Evolutionary conservation across 1,140 invertebrate species (phyloP), one percentile per base, ranked within the genome.

Genomic region (Lepidurus arcticus): DNA sequence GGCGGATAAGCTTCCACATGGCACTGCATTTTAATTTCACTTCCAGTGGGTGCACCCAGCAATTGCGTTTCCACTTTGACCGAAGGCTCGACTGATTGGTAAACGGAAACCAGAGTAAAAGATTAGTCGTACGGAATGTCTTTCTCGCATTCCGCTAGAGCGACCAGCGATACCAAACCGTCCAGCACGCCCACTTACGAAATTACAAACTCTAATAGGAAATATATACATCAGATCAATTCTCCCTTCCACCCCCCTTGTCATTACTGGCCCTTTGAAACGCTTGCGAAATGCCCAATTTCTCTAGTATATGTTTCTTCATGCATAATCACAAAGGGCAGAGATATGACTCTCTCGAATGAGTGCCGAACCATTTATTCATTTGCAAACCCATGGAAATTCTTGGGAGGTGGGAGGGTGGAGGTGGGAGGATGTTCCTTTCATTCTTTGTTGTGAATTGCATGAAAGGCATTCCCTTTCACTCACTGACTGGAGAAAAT

Each of bases 21-120:
- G 84, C 93, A 94, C 83, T 93, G 90, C 76, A 95, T 86, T 81
- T 91, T 89, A 44, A 95, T 92, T 83, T 93, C 90, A 2, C 91
- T 93, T 75, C 91, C 92, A 45, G 93, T 84, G 44, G 93, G 93
- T 4, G 92, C 91, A 21, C 93, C 93, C 43, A 94, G 84, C 80
- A 94, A 87, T 85, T 95, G 93, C 84, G 91, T 94, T 79, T 91
- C 91, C 74, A 92, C 92, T 85, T 91, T 92, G 53, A 94, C 92
- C 81, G 90, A 88, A 9, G 93, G 93, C 77, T 90, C 88, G 88
- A 95, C 93, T 95, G 87, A 65, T 65, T 65, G 6, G 53, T 13
- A 21, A 7, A 21, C 6, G 53, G 8, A 16, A 21, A 21, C 13
- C 16, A n/a, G 53, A 65, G 53, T 7, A 21, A 65, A 65, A 65